These are phyloP conservation scores for Azemiops feae DNA, from an alignment of 2,113 vertebrate genomes.

Conservation along the genomic window DNA sequence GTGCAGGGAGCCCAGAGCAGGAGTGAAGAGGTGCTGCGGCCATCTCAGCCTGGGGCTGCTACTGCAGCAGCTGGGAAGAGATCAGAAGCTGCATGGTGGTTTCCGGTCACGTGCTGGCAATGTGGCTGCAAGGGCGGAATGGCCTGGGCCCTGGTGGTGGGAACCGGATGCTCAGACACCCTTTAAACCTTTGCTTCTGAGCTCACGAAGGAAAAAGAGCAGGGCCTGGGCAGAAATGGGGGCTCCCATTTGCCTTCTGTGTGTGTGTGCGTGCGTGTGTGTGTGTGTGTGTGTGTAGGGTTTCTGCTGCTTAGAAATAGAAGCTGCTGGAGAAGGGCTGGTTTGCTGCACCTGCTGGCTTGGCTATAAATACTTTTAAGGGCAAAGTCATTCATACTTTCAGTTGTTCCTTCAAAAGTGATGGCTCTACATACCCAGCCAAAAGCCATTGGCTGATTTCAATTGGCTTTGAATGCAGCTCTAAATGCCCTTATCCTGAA, in stretches of 20 bases:
- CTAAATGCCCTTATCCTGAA: not conserved
- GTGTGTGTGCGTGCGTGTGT: not conserved
- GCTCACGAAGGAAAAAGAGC: not conserved
- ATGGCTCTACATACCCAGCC: not conserved
- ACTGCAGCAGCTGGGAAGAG: not conserved
- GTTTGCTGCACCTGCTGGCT: not conserved
- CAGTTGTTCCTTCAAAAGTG: not conserved
- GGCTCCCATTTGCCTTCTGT: not conserved
- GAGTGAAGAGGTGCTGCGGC: not conserved
- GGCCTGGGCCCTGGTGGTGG: not conserved
- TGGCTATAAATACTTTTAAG: not conserved
- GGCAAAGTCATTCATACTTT: not conserved
- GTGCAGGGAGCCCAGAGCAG: not conserved
- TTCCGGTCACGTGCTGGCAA: not conserved
- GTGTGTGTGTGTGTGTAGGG: not conserved
- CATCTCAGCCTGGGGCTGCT: not conserved
- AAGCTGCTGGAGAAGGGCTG: not conserved
- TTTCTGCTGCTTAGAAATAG: not conserved
- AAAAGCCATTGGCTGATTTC: not conserved
- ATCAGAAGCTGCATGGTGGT: too few species aligned
- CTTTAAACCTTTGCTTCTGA: not conserved
- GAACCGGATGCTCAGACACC: not conserved
- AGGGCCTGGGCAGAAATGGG: not conserved
- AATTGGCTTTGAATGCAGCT: not conserved
- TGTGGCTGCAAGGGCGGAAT: not conserved